Evolutionary conservation across 2,113 vertebrate species (phyloP).

Genomic region (Mobula birostris): DNA sequence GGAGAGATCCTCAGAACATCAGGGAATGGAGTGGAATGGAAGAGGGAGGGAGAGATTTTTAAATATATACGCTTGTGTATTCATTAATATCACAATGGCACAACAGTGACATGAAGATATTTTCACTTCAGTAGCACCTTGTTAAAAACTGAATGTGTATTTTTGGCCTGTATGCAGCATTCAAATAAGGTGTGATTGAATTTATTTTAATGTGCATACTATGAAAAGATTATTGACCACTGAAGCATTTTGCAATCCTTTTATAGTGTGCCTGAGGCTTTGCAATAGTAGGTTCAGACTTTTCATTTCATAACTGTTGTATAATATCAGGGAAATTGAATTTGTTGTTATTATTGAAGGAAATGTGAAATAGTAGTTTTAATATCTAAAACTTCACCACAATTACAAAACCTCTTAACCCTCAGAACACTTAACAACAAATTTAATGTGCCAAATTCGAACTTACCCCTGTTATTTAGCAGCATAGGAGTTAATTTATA

Average conservation of each 20-base stretch:
- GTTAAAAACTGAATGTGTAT: neutral
- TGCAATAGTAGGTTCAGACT: constrained; percentile 19
- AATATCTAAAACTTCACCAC: constrained; percentile 21
- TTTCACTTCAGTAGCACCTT: neutral
- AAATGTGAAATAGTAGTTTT: constrained; percentile 25
- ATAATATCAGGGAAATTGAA: constrained; percentile 26
- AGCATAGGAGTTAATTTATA: neutral
- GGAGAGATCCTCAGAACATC: neutral
- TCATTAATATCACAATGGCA: neutral
- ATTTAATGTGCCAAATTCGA: neutral
- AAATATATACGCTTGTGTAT: no score
- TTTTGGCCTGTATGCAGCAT: neutral
- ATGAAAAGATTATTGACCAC: constrained; percentile 35
- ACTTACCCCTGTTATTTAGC: neutral
- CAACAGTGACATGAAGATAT: neutral
- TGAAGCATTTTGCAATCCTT: constrained; percentile 29
- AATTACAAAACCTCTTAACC: constrained; percentile 32
- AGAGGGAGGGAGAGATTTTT: neutral
- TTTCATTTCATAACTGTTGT: constrained; percentile 35
- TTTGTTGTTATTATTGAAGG: constrained; percentile 24
- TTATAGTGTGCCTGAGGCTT: constrained; percentile 17
- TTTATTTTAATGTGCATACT: constrained; percentile 24
- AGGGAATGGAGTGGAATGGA: neutral
- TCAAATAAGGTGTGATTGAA: constrained; percentile 31
- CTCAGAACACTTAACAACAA: neutral